Evolutionary conservation across 1,140 invertebrate species (phyloP).

Genomic region (Pteromalus puparum): DNA sequence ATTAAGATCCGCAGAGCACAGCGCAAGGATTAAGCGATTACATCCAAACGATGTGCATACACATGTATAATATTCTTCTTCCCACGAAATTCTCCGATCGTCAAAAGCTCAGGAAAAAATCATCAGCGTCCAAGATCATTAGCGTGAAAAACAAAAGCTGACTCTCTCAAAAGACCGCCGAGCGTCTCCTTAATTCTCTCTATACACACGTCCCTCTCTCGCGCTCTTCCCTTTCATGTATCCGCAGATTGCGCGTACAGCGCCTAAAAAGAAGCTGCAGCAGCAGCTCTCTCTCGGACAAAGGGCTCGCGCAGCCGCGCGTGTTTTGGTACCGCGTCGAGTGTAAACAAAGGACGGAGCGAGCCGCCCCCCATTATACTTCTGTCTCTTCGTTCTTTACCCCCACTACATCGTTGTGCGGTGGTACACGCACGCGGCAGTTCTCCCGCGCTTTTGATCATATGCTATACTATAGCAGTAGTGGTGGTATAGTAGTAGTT

Average conservation of each 20-base stretch:
- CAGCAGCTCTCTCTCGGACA: neutral
- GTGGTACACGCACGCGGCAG: too few species aligned
- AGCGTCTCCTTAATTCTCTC: too few species aligned
- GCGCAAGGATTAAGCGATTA: neutral
- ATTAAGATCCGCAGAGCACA: neutral
- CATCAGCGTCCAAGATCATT: too few species aligned
- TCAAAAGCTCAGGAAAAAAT: neutral
- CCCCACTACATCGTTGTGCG: neutral
- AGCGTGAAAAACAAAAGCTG: too few species aligned
- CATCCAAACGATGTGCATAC: neutral
- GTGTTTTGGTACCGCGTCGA: conserved; percentile 39
- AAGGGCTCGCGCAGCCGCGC: neutral
- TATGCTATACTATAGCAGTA: neutral
- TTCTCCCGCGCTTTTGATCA: conserved; percentile 12
- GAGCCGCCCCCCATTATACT: neutral
- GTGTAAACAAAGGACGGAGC: conserved; percentile 40
- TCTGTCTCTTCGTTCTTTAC: neutral
- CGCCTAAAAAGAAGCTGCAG: neutral
- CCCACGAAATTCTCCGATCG: neutral
- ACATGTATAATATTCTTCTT: neutral
- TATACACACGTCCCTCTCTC: too few species aligned
- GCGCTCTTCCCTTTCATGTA: neutral
- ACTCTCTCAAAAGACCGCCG: too few species aligned
- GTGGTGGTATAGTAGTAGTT: neutral
- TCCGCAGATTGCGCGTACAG: neutral